These are phyloP conservation scores for Tachyglossus aculeatus DNA, from an alignment of 2,797 vertebrate species.

Conservation along the genomic window DNA sequence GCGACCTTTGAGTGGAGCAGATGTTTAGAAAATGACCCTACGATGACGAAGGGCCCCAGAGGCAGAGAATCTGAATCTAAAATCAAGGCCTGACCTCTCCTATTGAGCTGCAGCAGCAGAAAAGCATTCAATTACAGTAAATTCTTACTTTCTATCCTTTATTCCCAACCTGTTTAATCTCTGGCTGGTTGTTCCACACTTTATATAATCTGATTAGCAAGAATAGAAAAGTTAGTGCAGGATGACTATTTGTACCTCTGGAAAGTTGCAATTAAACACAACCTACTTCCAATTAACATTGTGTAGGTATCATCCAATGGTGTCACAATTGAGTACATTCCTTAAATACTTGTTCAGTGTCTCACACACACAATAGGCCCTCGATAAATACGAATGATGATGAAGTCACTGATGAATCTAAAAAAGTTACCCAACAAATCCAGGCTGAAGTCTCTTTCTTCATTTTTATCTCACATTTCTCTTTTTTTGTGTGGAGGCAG, in stretches of 20 bases:
- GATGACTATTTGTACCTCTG: conserved; percentile 24
- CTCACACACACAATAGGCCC: no score
- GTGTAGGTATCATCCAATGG: no score
- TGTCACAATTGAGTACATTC: no score
- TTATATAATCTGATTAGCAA: conserved; percentile 40
- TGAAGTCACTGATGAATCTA: no score
- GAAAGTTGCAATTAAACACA: conserved; percentile 51
- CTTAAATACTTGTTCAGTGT: no score
- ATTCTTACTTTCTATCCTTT: conserved; percentile 18
- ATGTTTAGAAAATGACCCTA: conserved; percentile 12
- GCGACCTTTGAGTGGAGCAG: neutral
- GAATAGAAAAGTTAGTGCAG: conserved; percentile 4
- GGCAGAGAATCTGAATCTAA: conserved; percentile 46
- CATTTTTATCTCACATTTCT: conserved; percentile 12
- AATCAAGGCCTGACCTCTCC: conserved; percentile 19
- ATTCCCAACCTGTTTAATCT: conserved; percentile 30
- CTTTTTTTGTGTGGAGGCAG: conserved; percentile 30
- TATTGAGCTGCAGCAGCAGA: conserved; percentile 24
- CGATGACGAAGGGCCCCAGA: conserved; percentile 19
- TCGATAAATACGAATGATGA: no score
- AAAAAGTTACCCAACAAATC: no score
- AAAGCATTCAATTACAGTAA: conserved; percentile 15
- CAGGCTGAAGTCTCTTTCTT: conserved; percentile 52
- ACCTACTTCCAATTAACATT: no score
- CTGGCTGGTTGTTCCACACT: conserved; percentile 54